Evolutionary conservation across 2,888 invertebrate genomes (phyloP), one percentile per base, ranked within the genome.

Genomic region (Lamellibrachia columna): DNA sequence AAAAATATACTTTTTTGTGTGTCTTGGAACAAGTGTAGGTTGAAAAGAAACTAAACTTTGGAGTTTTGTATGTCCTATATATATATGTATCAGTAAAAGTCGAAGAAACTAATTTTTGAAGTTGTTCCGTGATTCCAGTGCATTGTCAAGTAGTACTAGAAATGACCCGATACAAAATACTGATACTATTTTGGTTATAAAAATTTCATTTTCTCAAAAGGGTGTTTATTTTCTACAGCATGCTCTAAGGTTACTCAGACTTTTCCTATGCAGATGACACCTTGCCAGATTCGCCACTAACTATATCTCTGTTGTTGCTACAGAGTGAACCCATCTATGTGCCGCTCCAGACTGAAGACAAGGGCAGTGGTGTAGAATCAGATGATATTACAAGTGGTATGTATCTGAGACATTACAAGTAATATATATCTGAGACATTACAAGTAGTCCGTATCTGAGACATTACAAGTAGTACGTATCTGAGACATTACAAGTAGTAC

Each of bases 321-420:
- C 96, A 98, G 98, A 98, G 99, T 96, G 98, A 98, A 96, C 98
- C 99, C 40, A 98, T 98, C 92, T 99, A 98, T 97, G 98, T 99
- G 94, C 99, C 99, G 92, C 98, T 99, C 55, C 98, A 98, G 96
- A 97, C 98, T 58, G 97, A 98, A 58, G 97, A 97, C 92, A 97
- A 97, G 94, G 97, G 97, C 91, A 98, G 98, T 90, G 98, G 98
- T n/a, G 52, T 90, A 40, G 92, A 92, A 4, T 92, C 92, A 9
- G 92, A 53, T 40, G 90, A 90, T 52, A 40, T 55, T 9, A 92
- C 92, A 58, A 92, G 92, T 75, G 52, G 52, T 75, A 75, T 4
- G 75, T 75, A 75, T 3, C 75, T 75, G 3, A 75, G 2, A 75
- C 15, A 75, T 58, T 11, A 11, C 8, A 58, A 11, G 75, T 75